Evolutionary conservation across 2,888 invertebrate genomes (phyloP), one percentile per base, ranked within the genome.

Genomic region (Ennomos erosarius): DNA sequence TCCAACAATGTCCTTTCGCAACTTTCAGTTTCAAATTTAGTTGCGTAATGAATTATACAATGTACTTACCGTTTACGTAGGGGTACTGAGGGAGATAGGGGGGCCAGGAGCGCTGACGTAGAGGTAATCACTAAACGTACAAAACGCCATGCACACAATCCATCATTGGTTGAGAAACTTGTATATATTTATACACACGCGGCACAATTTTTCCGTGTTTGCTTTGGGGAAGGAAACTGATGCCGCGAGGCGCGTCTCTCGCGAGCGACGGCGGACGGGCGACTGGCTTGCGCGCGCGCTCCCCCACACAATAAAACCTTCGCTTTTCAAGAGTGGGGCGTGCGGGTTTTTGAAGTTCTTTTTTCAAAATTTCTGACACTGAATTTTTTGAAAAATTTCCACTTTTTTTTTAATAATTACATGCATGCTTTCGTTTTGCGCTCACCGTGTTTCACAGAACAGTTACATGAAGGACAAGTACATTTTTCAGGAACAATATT

Each of bases 91-190:
- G 43, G 62, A 55, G 49, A 71, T 75, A 73, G 88, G 88, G 55
- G 89, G 90, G 70, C 90, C 88, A 58, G 88, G 87, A 63, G 87
- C 84, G 82, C 88, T 85, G 74, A 68, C 71, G 81, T 81, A 85
- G 55, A 84, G 71, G 69, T 78, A 81, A 76, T 79, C 88, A 87
- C 88, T 78, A 68, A 74, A 71, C 12, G 75, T 90, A 88, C 88
- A 87, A 82, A 79, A 76, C 78, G 88, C 86, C 89, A 87, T 90
- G 77, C 91, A 90, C 90, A 86, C 84, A 87, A 89, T 90, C 88
- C 90, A 87, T 89, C 76, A 82, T 84, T 71, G 62, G 70, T 68
- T 62, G 44, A 26, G 46, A 54, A 71, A 71, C 70, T 68, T 67
- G 62, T 72, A 59, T 26, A 26, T 26, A 6, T 46, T 44, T 56